Percentiles rank a stretch among this genome's conserved stretches.
Conservation (phyloP, 2,888 invertebrate genomes). For the Euplagia quadripunctaria region DNA sequence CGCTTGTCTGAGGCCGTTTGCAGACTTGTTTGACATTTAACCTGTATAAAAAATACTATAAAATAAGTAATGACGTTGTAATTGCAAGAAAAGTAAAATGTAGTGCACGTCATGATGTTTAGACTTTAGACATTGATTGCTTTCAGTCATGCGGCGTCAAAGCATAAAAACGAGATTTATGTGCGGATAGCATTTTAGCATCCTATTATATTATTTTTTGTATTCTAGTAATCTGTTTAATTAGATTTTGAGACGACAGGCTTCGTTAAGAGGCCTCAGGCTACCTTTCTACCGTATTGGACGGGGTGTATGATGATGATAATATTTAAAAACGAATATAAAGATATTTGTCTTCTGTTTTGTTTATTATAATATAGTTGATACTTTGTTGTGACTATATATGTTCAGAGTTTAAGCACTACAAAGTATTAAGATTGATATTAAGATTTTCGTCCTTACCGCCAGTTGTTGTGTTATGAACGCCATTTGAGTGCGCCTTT, state of each 20-base stretch:
- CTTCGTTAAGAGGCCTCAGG: no score
- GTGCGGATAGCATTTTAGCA: constrained; percentile 5
- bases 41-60: not conserved
- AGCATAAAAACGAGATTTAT: constrained; percentile 36
- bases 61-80: not conserved
- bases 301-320: no score
- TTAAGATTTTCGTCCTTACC: not conserved
- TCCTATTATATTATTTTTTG: not conserved
- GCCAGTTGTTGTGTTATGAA: no score
- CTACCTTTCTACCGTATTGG: no score
- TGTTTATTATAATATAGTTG: not conserved
- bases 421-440: not conserved
- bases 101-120: constrained; percentile 35
- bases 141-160: constrained; percentile 17
- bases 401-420: not conserved
- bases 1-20: not conserved
- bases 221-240: not conserved
- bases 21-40: not conserved
- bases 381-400: not conserved
- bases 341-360: not conserved
- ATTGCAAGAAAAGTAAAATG: constrained; percentile 38
- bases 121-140: constrained; percentile 43
- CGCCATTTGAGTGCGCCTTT: no score
- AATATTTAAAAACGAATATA: not conserved
- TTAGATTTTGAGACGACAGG: not conserved